phyloP scores from a whole-genome alignment of 2,888 invertebrate genomes.

The Cyclophora albipunctata region DNA sequence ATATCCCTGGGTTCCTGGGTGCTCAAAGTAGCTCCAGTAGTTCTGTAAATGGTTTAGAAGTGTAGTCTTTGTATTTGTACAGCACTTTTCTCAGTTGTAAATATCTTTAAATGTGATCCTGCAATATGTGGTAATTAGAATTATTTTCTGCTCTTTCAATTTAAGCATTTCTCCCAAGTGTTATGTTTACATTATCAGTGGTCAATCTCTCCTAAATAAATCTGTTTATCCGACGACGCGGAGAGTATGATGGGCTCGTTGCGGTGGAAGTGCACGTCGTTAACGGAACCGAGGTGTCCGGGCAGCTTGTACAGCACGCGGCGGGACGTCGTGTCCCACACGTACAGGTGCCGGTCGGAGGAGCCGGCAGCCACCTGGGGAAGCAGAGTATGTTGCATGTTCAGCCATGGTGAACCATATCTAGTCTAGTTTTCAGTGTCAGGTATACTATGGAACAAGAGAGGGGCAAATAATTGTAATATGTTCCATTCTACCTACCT shows the following conservation, averaged over 20 bases:
- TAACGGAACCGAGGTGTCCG: slow-evolving; percentile 98
- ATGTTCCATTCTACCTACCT: too few relatives aligned
- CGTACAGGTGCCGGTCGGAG: slow-evolving; percentile 94
- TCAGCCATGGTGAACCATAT: not conserved
- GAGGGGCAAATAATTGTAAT: too few relatives aligned
- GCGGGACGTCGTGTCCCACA: slow-evolving; percentile 97
- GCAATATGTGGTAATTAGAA: too few relatives aligned
- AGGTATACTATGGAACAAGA: too few relatives aligned
- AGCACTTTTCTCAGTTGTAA: too few relatives aligned
- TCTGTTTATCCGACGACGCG: slow-evolving; percentile 95
- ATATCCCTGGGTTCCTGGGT: too few relatives aligned
- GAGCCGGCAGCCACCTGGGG: slow-evolving; percentile 86
- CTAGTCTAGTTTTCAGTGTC: not conserved
- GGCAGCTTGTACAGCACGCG: slow-evolving; percentile 96
- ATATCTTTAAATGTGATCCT: too few relatives aligned
- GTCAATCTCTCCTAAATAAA: slow-evolving; percentile 97
- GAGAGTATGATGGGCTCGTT: slow-evolving; percentile 95
- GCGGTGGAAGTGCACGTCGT: slow-evolving; percentile 96
- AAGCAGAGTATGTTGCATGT: not conserved
- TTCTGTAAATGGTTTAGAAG: too few relatives aligned
- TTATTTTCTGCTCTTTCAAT: too few relatives aligned
- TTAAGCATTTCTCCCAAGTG: too few relatives aligned
- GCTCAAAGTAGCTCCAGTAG: too few relatives aligned
- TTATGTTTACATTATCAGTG: slow-evolving; percentile 17
- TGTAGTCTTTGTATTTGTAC: too few relatives aligned